Evolutionary conservation across 2,797 vertebrate genomes (phyloP).

Genomic region (Lepus oiostolus): DNA sequence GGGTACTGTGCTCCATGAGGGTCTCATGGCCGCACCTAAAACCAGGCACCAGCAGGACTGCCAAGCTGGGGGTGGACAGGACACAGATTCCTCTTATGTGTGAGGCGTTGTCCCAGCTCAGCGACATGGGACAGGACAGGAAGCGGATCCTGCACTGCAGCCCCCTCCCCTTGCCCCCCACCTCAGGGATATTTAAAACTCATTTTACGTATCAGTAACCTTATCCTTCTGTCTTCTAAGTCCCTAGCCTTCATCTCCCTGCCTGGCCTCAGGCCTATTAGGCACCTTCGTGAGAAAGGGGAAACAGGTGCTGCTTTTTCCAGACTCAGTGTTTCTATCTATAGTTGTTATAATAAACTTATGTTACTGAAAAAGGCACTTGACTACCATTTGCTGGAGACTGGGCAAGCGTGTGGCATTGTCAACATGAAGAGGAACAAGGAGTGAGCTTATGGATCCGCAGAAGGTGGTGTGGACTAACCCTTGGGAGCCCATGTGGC

Average conservation of each 20-base stretch:
- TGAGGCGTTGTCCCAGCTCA: neutral
- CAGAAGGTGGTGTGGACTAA: neutral
- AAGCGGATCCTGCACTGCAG: neutral
- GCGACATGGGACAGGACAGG: neutral
- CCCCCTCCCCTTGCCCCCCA: neutral
- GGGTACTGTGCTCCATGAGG: slow-evolving; percentile 56
- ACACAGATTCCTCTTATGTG: slow-evolving; percentile 48
- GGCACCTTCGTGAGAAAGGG: neutral
- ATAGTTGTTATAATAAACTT: slow-evolving; percentile 22
- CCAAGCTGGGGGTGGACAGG: neutral
- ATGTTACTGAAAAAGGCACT: slow-evolving; percentile 32
- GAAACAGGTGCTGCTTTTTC: slow-evolving; percentile 1
- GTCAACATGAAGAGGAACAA: slow-evolving; percentile 52
- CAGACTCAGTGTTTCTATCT: slow-evolving; percentile 1
- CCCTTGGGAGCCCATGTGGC: neutral
- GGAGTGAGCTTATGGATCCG: neutral
- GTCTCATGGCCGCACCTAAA: neutral
- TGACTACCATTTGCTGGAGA: slow-evolving; percentile 36
- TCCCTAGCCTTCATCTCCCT: neutral
- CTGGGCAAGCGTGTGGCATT: neutral
- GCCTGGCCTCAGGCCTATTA: neutral
- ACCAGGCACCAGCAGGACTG: neutral
- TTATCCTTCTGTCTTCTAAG: slow-evolving; percentile 59
- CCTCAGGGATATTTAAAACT: slow-evolving; percentile 81
- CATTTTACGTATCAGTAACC: slow-evolving; percentile 53